Evolutionary conservation across 2,888 invertebrate genomes (phyloP).

Genomic region (Drosophila kambysellisi): DNA sequence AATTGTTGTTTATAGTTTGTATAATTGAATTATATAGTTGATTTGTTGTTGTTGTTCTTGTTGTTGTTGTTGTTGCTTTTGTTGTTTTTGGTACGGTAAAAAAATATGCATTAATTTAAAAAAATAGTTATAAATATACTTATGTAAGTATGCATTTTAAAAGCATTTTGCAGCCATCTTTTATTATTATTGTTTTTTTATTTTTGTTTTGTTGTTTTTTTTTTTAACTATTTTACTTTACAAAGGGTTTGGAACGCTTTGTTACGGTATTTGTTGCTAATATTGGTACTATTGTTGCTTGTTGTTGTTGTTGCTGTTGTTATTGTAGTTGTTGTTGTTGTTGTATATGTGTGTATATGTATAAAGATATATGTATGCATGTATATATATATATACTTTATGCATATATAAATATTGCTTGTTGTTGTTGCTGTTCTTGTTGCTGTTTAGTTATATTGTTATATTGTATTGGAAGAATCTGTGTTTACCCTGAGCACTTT

Average conservation of each 20-base stretch:
- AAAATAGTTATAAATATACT: slow-evolving; percentile 58
- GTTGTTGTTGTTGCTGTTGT: slow-evolving; percentile 47
- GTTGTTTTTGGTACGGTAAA: slow-evolving; percentile 47
- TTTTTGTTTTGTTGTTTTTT: neutral
- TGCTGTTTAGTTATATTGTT: slow-evolving; percentile 52
- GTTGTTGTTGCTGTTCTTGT: slow-evolving; percentile 52
- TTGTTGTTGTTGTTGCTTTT: slow-evolving; percentile 19
- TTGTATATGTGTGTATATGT: slow-evolving; percentile 29
- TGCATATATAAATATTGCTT: slow-evolving; percentile 71
- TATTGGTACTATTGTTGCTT: slow-evolving; percentile 75
- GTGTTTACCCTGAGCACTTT: slow-evolving; percentile 86
- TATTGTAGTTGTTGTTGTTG: slow-evolving; percentile 30
- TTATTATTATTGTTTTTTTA: neutral
- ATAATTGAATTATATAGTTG: slow-evolving; percentile 48
- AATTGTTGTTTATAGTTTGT: slow-evolving; percentile 43
- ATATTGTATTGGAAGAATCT: slow-evolving; percentile 85
- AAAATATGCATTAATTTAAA: slow-evolving; percentile 70
- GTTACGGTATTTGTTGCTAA: slow-evolving; percentile 38
- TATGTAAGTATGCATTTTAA: slow-evolving; percentile 27
- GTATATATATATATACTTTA: slow-evolving; percentile 41
- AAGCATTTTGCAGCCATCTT: slow-evolving; percentile 48
- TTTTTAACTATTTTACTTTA: slow-evolving; percentile 2
- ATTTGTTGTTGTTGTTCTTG: slow-evolving; percentile 28
- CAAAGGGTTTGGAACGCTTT: slow-evolving; percentile 29
- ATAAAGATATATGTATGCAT: slow-evolving; percentile 26